These are phyloP conservation scores for Cherax quadricarinatus DNA, from an alignment of 1,140 invertebrate species.

Conservation along the genomic window DNA sequence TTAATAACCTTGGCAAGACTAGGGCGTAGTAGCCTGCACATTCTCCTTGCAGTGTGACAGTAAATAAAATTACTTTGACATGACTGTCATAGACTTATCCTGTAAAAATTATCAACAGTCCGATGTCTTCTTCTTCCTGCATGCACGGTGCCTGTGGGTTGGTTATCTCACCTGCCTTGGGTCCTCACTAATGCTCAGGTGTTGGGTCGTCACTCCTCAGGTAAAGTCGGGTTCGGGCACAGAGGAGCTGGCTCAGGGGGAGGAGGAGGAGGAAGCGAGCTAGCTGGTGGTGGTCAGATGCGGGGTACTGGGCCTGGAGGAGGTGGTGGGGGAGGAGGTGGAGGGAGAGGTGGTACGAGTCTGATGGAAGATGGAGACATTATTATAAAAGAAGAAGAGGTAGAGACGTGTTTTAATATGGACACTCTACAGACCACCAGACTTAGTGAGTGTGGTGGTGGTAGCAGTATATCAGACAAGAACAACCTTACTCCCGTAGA, in stretches of 20 bases:
- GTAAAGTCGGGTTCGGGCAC: conserved; percentile 66
- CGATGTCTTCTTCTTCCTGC: conserved; percentile 48
- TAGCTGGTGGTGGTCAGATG: conserved; percentile 55
- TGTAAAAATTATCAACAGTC: background rate
- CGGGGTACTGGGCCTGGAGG: conserved; percentile 49
- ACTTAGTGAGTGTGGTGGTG: conserved; percentile 26
- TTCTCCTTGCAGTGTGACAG: background rate
- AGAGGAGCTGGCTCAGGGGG: conserved; percentile 51
- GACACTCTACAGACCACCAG: conserved; percentile 64
- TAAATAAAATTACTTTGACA: background rate
- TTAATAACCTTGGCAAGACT: background rate
- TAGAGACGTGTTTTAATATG: conserved; percentile 57
- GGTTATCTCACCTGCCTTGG: conserved; percentile 54
- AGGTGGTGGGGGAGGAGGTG: conserved; percentile 53
- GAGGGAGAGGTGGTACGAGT: conserved; percentile 51
- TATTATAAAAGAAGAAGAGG: conserved; percentile 50
- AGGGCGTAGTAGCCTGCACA: background rate
- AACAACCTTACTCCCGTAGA: conserved; percentile 56
- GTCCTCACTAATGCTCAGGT: conserved; percentile 50
- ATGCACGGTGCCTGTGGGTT: conserved; percentile 60
- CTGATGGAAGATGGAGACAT: conserved; percentile 46
- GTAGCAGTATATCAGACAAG: conserved; percentile 50
- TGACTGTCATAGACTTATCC: background rate
- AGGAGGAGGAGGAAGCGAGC: conserved; percentile 63
- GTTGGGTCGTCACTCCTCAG: conserved; percentile 56